A percentile compares a stretch with the other conserved stretches of the same genome.
Evolutionary conservation across 1,140 invertebrate species (phyloP).

Genomic region (Daktulosphaira vitifoliae): DNA sequence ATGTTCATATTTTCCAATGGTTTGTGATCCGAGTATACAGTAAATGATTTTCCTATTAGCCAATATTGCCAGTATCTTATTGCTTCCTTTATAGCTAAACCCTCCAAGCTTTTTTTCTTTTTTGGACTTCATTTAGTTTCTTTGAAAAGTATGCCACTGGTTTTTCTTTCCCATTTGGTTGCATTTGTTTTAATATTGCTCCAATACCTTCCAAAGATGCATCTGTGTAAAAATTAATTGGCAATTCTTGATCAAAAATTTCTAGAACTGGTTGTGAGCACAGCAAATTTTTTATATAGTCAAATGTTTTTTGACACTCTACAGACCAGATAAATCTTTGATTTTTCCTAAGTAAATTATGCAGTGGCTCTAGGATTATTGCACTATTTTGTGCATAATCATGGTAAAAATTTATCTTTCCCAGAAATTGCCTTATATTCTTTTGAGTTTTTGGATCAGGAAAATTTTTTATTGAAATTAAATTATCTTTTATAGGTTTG

Average conservation of each 20-base stretch:
- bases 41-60: conserved; percentile 42
- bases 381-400: conserved; percentile 40
- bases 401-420: too few species aligned
- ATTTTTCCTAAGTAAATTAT: conserved; percentile 41
- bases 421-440: conserved; percentile 40
- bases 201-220: conserved; percentile 41
- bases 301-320: conserved; percentile 41
- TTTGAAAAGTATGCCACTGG: too few species aligned
- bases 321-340: conserved; percentile 41
- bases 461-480: conserved; percentile 42
- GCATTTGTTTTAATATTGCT: too few species aligned
- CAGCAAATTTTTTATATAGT: conserved; percentile 41
- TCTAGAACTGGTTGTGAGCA: conserved; percentile 41
- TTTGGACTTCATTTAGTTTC: conserved; percentile 40
- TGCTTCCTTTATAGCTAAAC: conserved; percentile 43
- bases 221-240: conserved; percentile 42
- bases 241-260: conserved; percentile 41
- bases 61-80: conserved; percentile 44
- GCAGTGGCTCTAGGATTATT: conserved; percentile 40
- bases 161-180: too few species aligned
- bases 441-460: conserved; percentile 36
- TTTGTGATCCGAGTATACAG: conserved; percentile 43
- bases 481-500: conserved; percentile 37
- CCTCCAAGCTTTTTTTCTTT: conserved; percentile 42
- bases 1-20: conserved; percentile 43